Evolutionary conservation across 1,140 invertebrate species (phyloP).

Genomic region (Lepidurus arcticus): DNA sequence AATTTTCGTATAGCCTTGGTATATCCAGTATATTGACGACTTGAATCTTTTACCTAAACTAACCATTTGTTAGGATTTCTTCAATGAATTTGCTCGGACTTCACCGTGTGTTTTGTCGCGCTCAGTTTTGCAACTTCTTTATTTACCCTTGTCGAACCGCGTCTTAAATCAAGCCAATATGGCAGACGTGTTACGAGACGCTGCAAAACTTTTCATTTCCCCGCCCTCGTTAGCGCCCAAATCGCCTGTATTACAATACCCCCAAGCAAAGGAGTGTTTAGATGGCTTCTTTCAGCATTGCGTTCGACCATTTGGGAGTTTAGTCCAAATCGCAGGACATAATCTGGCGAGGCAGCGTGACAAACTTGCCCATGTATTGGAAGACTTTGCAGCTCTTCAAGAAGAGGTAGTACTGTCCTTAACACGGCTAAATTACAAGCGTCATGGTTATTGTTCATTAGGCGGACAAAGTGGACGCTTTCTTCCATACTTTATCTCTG

Average conservation of each 20-base stretch:
- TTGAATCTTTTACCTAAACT: not conserved
- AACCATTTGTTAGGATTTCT: conserved; percentile 67
- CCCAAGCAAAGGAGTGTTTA: conserved; percentile 71
- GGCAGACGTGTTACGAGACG: conserved; percentile 75
- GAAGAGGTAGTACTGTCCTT: conserved; percentile 63
- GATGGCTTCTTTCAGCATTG: conserved; percentile 84
- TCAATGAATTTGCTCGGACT: conserved; percentile 79
- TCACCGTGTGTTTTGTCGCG: conserved; percentile 85
- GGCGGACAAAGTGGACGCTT: conserved; percentile 86
- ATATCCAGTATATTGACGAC: conserved; percentile 28
- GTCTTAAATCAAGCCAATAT: conserved; percentile 52
- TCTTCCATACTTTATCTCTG: conserved; percentile 63
- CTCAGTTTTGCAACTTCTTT: conserved; percentile 80
- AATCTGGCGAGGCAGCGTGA: conserved; percentile 91
- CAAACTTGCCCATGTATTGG: conserved; percentile 80
- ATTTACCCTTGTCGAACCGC: conserved; percentile 54
- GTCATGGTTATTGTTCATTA: conserved; percentile 43
- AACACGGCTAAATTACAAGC: not conserved
- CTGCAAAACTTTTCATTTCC: conserved; percentile 76
- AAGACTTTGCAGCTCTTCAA: conserved; percentile 85
- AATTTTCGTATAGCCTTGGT: conserved; percentile 79
- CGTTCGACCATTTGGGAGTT: conserved; percentile 73
- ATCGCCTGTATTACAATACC: conserved; percentile 37
- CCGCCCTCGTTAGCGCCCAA: conserved; percentile 62
- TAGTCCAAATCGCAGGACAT: conserved; percentile 88